A percentile compares a stretch with the other conserved stretches of the same genome.
Conservation (phyloP, 2,113 vertebrate genomes). For the Gopherus evgoodei region DNA sequence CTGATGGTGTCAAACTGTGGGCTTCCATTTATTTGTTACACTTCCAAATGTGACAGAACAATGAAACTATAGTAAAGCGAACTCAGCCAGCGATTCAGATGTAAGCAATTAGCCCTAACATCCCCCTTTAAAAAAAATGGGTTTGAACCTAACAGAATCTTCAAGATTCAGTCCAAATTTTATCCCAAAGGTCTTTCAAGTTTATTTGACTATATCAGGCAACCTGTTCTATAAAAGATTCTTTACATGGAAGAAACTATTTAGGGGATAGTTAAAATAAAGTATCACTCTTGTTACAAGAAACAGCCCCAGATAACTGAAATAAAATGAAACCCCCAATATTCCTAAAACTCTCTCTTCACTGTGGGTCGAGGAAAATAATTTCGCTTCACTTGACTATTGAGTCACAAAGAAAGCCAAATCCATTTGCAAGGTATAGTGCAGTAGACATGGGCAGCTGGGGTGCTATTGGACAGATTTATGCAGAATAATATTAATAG, state of each 20-base stretch:
- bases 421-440: not conserved
- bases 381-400: not conserved
- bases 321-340: not conserved
- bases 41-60: fast-evolving
- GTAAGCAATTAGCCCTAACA: not conserved
- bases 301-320: not conserved
- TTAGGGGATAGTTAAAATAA: not conserved
- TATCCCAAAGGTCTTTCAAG: not conserved
- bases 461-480: not conserved
- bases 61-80: not conserved
- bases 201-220: not conserved
- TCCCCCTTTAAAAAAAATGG: not conserved
- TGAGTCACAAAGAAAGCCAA: not conserved
- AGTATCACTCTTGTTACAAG: not conserved
- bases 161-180: not conserved
- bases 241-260: not conserved
- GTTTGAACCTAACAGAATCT: not conserved
- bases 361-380: not conserved
- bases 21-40: not conserved
- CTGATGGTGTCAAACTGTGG: fast-evolving
- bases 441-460: not conserved
- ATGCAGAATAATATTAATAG: not conserved
- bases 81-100: not conserved
- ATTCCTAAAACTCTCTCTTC: not conserved
- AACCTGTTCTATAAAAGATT: not conserved